Percentiles rank a stretch among this genome's conserved stretches.
Conservation (phyloP, 2,888 invertebrate species). For the Helicoverpa assulta region DNA sequence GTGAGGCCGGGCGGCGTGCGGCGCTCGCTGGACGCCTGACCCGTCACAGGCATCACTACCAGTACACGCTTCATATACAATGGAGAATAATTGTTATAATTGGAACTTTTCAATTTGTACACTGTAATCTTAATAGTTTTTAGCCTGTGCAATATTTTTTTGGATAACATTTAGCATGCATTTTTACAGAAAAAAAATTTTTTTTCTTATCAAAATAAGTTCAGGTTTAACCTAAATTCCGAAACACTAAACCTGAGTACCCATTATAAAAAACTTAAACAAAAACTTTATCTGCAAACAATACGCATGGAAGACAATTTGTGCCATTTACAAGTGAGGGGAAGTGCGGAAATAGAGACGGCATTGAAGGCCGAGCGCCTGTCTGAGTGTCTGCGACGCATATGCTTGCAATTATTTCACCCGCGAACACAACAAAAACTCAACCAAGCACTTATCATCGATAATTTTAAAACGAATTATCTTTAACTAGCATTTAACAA, state of each 20-base stretch:
- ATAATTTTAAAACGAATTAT: slow-evolving; percentile 78
- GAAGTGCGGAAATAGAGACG: slow-evolving; percentile 70
- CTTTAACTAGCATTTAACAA: slow-evolving; percentile 69
- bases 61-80: slow-evolving; percentile 64
- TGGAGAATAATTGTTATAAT: slow-evolving; percentile 42
- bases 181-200: background rate
- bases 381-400: slow-evolving; percentile 43
- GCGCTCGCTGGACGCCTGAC: slow-evolving; percentile 36
- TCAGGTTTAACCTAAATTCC: slow-evolving; percentile 29
- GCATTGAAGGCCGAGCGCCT: slow-evolving; percentile 65
- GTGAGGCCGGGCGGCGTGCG: slow-evolving; percentile 59
- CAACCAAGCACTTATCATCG: slow-evolving; percentile 70
- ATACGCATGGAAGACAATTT: slow-evolving; percentile 42
- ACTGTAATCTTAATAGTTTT: background rate
- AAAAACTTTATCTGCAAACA: slow-evolving; percentile 21
- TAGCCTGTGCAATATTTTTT: background rate
- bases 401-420: slow-evolving; percentile 60
- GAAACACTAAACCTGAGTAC: slow-evolving; percentile 21
- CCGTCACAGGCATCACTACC: slow-evolving; percentile 46
- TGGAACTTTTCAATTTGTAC: slow-evolving; percentile 15
- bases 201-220: slow-evolving; percentile 44
- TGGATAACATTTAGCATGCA: background rate
- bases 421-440: slow-evolving; percentile 70
- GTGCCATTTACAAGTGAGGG: slow-evolving; percentile 57
- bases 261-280: slow-evolving; percentile 23